Evolutionary conservation across 2,888 invertebrate species (phyloP).

Genomic region (Caradrina clavipalpis): DNA sequence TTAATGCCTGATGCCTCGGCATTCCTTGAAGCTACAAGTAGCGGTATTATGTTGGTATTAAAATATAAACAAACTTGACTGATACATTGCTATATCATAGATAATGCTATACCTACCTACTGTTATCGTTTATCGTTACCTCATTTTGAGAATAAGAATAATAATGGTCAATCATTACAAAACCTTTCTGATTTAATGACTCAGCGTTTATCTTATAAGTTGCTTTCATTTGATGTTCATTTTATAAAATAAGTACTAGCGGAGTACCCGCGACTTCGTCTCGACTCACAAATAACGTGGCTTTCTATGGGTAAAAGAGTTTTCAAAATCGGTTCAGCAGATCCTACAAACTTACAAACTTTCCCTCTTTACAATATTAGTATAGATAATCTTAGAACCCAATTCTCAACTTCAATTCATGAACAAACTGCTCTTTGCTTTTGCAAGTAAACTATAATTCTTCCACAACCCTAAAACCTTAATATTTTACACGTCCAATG

Average conservation of each 20-base stretch:
- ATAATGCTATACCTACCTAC: not conserved
- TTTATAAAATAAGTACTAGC: too few species aligned
- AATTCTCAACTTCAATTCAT: too few species aligned
- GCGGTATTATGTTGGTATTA: constrained; percentile 30
- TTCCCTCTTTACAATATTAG: too few species aligned
- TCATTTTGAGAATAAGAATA: not conserved
- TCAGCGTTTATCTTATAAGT: not conserved
- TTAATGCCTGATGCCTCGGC: constrained; percentile 45
- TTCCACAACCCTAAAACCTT: constrained; percentile 14
- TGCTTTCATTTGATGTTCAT: not conserved
- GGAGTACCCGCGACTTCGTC: too few species aligned
- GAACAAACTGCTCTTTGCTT: not conserved
- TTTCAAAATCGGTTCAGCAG: too few species aligned
- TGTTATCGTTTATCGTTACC: not conserved
- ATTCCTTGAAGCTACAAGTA: constrained; percentile 51
- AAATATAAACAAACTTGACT: constrained; percentile 19
- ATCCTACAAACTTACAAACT: too few species aligned
- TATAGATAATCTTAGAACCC: too few species aligned
- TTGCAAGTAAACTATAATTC: not conserved
- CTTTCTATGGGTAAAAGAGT: too few species aligned
- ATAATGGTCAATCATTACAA: not conserved
- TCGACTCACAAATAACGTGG: too few species aligned
- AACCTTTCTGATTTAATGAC: not conserved
- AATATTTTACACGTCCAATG: constrained; percentile 29
- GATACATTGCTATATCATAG: constrained; percentile 10